Conservation (phyloP, 2,113 vertebrate species). For the Nycticebus coucang region DNA sequence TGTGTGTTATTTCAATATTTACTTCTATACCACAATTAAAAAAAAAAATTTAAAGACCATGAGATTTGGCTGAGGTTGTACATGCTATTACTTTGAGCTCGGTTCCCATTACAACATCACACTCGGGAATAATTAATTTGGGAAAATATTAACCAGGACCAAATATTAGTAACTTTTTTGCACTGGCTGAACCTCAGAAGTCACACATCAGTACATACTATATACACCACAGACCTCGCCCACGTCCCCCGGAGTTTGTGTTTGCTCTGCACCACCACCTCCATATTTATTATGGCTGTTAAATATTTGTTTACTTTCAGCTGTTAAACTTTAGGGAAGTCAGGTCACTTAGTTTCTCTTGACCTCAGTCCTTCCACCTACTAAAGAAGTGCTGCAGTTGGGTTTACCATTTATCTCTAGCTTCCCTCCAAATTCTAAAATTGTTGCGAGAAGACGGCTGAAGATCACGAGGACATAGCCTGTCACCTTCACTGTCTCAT, state of each 20-base stretch:
- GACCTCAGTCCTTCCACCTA: background rate
- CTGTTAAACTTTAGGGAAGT: background rate
- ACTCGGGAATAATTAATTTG: background rate
- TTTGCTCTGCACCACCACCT: background rate
- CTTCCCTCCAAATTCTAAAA: background rate
- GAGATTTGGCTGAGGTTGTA: background rate
- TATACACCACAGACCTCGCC: background rate
- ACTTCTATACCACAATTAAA: background rate
- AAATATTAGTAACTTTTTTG: background rate
- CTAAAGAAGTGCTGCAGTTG: background rate
- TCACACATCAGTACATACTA: background rate
- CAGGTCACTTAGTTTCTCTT: background rate
- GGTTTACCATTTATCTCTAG: background rate
- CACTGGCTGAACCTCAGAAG: background rate
- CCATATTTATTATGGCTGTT: background rate
- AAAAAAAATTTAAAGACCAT: background rate
- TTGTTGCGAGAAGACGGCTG: background rate
- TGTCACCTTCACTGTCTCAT: background rate
- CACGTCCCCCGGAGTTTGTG: background rate
- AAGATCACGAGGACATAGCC: background rate
- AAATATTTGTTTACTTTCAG: slow-evolving; percentile 35
- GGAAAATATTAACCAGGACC: background rate
- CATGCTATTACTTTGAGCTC: background rate
- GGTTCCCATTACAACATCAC: background rate
- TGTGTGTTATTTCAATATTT: background rate